phyloP scores from a whole-genome alignment of 2,113 vertebrate species.

The Forbesichthys agassizii region DNA sequence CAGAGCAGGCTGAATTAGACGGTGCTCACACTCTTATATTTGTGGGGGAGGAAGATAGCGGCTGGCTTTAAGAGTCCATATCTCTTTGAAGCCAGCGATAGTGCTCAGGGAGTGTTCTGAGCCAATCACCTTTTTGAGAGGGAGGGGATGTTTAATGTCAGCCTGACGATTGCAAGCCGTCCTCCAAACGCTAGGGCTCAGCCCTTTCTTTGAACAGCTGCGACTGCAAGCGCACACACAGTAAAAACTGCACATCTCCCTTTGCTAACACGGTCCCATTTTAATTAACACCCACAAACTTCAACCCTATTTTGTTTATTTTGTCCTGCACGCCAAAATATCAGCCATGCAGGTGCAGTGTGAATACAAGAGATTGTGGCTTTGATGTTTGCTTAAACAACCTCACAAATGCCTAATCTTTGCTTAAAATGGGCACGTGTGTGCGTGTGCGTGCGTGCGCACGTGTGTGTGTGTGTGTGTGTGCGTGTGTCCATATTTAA shows the following conservation, averaged over 20 bases:
- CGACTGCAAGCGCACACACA: neutral
- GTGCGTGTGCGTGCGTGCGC: slow-evolving; percentile 23
- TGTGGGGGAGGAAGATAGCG: slow-evolving; percentile 28
- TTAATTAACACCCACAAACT: slow-evolving; percentile 12
- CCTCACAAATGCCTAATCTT: slow-evolving; percentile 11
- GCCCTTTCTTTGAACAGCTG: slow-evolving; percentile 35
- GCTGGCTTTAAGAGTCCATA: slow-evolving; percentile 47
- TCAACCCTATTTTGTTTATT: slow-evolving; percentile 16
- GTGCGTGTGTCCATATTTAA: slow-evolving; percentile 40
- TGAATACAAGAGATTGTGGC: slow-evolving; percentile 18
- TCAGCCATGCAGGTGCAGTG: slow-evolving; percentile 18
- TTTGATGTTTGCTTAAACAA: slow-evolving; percentile 26
- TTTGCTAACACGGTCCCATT: slow-evolving; percentile 4
- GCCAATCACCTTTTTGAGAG: slow-evolving; percentile 38
- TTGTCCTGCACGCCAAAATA: neutral
- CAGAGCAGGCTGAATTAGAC: slow-evolving; percentile 20
- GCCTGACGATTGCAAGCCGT: slow-evolving; percentile 32
- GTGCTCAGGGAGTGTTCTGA: slow-evolving; percentile 19
- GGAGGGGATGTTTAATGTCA: slow-evolving; percentile 47
- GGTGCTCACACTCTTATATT: slow-evolving; percentile 36
- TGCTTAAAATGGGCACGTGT: slow-evolving; percentile 35
- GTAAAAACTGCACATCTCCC: neutral
- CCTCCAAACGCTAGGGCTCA: slow-evolving; percentile 41
- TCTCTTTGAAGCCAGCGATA: slow-evolving; percentile 27
- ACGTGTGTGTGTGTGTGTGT: slow-evolving; percentile 27